A percentile compares a stretch with the other conserved stretches of the same genome.
Conservation (phyloP, 2,113 vertebrate species). For the Tretioscincus oriximinensis region DNA sequence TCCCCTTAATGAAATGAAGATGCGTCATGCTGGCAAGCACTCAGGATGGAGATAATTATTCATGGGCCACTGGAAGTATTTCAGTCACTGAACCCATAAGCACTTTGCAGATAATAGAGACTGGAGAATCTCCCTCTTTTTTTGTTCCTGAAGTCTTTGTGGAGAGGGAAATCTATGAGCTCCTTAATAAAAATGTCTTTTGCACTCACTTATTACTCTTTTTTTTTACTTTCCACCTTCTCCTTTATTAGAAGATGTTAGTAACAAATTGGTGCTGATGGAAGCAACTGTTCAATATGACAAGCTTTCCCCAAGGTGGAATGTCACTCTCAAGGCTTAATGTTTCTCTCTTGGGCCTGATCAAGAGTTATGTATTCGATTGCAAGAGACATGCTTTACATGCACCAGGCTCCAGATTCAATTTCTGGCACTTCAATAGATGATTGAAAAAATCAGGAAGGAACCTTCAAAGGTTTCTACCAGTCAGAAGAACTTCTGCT, state of each 20-base stretch:
- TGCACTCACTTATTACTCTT: background rate
- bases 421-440: background rate
- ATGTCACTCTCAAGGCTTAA: background rate
- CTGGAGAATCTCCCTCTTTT: background rate
- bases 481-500: background rate
- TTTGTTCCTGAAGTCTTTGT: constrained; percentile 17
- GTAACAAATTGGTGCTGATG: background rate
- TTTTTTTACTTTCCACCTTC: background rate
- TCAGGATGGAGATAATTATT: constrained; percentile 68
- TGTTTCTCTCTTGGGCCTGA: background rate
- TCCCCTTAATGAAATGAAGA: constrained; percentile 71
- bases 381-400: background rate
- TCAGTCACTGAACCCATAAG: constrained; percentile 3
- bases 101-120: background rate
- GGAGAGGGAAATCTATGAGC: background rate
- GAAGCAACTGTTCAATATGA: background rate
- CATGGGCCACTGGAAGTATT: constrained; percentile 38
- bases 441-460: too few relatives aligned
- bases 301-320: background rate
- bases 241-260: background rate
- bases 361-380: background rate
- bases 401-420: background rate
- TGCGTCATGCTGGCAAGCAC: constrained; percentile 55
- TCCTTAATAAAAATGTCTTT: constrained; percentile 29
- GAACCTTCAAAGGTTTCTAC: too few relatives aligned